Percentiles rank a stretch among this genome's conserved stretches.
phyloP scores from a whole-genome alignment of 2,888 invertebrate genomes.

The Timema podura region DNA sequence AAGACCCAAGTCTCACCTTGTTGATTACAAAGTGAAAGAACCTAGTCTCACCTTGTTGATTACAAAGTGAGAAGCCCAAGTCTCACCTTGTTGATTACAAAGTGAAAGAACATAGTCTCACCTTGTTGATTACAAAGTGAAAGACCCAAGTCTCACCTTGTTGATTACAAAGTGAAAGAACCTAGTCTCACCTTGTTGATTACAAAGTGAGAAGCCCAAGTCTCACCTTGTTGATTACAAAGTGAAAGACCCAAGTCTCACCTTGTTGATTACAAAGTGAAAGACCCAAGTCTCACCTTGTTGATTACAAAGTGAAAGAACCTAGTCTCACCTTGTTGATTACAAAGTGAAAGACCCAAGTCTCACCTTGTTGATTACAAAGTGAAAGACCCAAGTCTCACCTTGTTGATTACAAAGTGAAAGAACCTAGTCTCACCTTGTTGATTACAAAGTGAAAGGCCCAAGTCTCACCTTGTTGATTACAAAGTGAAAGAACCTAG shows the following conservation, averaged over 20 bases:
- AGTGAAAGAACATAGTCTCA: neutral
- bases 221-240: constrained; percentile 88
- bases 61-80: constrained; percentile 83
- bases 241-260: constrained; percentile 74
- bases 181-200: constrained; percentile 81
- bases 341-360: too few species aligned
- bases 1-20: neutral
- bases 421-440: neutral
- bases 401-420: neutral
- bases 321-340: neutral
- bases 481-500: neutral
- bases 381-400: neutral
- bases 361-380: neutral
- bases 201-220: constrained; percentile 83
- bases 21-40: neutral
- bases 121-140: neutral
- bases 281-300: neutral
- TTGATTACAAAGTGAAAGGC: neutral
- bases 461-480: neutral
- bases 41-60: constrained; percentile 69
- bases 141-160: neutral
- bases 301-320: neutral
- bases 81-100: too few species aligned
- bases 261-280: neutral
- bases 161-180: too few species aligned